phyloP scores from a whole-genome alignment of 2,888 invertebrate species.

The Galerucella calmariensis region DNA sequence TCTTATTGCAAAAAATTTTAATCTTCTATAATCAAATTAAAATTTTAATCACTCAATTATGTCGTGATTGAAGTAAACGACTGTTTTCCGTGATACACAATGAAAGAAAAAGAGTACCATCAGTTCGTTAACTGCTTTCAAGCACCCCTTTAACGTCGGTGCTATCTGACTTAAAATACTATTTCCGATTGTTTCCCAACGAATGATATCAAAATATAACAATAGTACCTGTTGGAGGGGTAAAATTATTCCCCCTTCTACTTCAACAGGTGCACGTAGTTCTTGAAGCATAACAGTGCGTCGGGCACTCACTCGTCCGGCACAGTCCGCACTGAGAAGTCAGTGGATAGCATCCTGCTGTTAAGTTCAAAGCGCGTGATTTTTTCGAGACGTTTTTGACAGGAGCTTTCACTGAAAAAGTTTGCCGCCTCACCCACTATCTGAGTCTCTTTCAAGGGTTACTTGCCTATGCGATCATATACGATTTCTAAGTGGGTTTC shows the following conservation, averaged over 20 bases:
- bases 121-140: slow-evolving; percentile 44
- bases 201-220: slow-evolving; percentile 55
- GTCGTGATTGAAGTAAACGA: not conserved
- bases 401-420: slow-evolving; percentile 37
- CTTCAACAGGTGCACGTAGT: slow-evolving; percentile 65
- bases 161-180: slow-evolving; percentile 43
- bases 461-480: slow-evolving; percentile 44
- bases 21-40: not conserved
- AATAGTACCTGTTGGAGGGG: slow-evolving; percentile 62
- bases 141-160: slow-evolving; percentile 42
- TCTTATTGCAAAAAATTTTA: not conserved
- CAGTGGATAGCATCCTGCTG: slow-evolving; percentile 54
- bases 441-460: slow-evolving; percentile 47
- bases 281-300: slow-evolving; percentile 66
- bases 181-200: slow-evolving; percentile 50
- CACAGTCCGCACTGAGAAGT: slow-evolving; percentile 64
- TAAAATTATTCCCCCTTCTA: slow-evolving; percentile 59
- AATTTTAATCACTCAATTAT: not conserved
- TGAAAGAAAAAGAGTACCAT: not conserved
- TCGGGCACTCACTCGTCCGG: slow-evolving; percentile 66
- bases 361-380: slow-evolving; percentile 50
- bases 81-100: slow-evolving; percentile 9
- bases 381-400: slow-evolving; percentile 44
- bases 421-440: slow-evolving; percentile 48
- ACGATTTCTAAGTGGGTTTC: slow-evolving; percentile 40